Conservation (phyloP, 35 echinoderm and acorn worm genomes). For the Diadema setosum region DNA sequence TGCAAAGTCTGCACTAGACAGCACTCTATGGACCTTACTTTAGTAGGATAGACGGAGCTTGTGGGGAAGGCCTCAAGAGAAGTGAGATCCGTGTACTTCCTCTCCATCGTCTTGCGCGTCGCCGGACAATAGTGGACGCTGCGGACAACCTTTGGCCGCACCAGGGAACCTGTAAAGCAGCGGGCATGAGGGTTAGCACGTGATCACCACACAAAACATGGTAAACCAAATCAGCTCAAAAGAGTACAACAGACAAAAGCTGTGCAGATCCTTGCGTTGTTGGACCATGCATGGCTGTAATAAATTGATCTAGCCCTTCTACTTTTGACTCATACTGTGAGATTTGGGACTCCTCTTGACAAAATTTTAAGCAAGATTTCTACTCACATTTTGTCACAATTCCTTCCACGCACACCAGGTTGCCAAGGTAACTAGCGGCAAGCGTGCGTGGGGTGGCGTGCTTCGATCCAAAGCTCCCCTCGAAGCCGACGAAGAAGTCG, state of each 20-base stretch:
- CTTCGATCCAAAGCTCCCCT: constrained; percentile 92
- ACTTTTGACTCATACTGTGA: no score
- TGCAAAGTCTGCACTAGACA: no score
- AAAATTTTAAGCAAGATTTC: no score
- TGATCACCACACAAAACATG: no score
- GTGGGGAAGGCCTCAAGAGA: constrained; percentile 92
- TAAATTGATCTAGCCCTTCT: no score
- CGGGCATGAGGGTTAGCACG: no score
- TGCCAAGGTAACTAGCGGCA: constrained; percentile 84
- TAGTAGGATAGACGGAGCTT: constrained; percentile 95
- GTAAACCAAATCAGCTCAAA: no score
- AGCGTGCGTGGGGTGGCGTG: constrained; percentile 72
- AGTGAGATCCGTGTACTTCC: constrained; percentile 94
- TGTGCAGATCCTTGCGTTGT: no score
- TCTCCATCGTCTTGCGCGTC: constrained; percentile 97
- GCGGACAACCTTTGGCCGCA: constrained; percentile 88
- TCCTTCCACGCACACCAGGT: constrained; percentile 95
- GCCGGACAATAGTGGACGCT: constrained; percentile 98
- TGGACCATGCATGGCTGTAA: no score
- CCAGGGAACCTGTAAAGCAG: constrained; percentile 86
- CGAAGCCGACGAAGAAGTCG: constrained; percentile 94
- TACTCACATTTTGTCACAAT: constrained; percentile 97
- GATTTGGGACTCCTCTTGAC: no score
- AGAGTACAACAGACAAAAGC: no score
- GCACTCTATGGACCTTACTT: constrained; percentile 60